A percentile compares a stretch with the other conserved stretches of the same genome.
Evolutionary conservation across 1,140 invertebrate genomes (phyloP).

Genomic region (Zaprionus ghesquierei): DNA sequence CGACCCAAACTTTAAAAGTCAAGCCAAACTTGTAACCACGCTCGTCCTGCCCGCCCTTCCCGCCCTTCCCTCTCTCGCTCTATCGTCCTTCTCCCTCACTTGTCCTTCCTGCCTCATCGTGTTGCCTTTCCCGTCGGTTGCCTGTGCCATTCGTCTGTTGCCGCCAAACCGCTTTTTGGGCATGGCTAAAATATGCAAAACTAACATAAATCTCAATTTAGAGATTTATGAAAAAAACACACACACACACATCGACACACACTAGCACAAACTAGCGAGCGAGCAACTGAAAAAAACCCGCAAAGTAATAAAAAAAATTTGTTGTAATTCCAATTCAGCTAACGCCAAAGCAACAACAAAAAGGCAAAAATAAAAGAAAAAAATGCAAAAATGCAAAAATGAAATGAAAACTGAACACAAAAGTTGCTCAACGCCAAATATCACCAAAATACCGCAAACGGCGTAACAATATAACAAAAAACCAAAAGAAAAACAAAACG

Average conservation of each 20-base stretch:
- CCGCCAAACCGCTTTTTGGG: slow-evolving; percentile 66
- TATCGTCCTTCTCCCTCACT: not conserved
- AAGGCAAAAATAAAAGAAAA: slow-evolving; percentile 12
- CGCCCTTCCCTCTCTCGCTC: not conserved
- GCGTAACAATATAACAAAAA: slow-evolving; percentile 59
- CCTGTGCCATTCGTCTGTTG: slow-evolving; percentile 14
- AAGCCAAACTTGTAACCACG: slow-evolving; percentile 38
- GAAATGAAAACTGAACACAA: slow-evolving; percentile 46
- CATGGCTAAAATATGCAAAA: slow-evolving; percentile 81
- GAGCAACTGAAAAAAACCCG: slow-evolving; percentile 43
- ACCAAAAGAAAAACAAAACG: slow-evolving; percentile 35
- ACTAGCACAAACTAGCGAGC: not conserved
- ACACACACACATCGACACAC: slow-evolving; percentile 1
- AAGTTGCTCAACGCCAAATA: slow-evolving; percentile 67
- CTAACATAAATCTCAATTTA: slow-evolving; percentile 81
- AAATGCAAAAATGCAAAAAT: slow-evolving; percentile 19
- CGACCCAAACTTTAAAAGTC: not conserved
- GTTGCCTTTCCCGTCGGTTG: slow-evolving; percentile 13
- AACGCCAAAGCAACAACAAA: slow-evolving; percentile 28
- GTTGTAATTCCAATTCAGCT: slow-evolving; percentile 72
- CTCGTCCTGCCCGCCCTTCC: slow-evolving; percentile 11
- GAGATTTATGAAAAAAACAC: slow-evolving; percentile 75
- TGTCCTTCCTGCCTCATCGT: not conserved
- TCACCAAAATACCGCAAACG: slow-evolving; percentile 70
- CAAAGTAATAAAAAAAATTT: slow-evolving; percentile 75